Base-by-base conservation (phyloP, 2,888 invertebrate genomes). In the Capitulum mitella region DNA sequence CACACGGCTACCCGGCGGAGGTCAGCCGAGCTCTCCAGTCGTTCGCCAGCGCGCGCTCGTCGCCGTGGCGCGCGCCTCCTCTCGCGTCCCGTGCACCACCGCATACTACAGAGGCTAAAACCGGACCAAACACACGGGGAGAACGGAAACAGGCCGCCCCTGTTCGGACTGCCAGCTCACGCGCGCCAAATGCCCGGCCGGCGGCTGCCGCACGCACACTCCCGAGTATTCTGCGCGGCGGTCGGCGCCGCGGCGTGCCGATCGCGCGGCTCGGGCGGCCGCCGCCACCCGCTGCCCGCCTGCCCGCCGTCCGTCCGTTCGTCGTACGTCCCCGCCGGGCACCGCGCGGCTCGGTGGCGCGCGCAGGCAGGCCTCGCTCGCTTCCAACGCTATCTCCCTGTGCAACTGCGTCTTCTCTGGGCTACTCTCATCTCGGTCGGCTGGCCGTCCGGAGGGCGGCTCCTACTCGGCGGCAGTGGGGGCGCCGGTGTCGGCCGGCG, bases 71-170 rank as follows among this genome's bases (percentile, higher is more conserved):
- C 3, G n/a, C 58, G 58, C 29, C 29, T 29, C n/a, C 58, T 29
- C 70, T 3, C 29, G 12, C 58, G n/a, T n/a, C n/a, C n/a, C 40
- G 26, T 70, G 70, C 37, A 26, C 70, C 40, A 40, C 40, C 70
- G 26, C 40, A 40, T 70, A 8, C 70, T 70, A 40, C 37, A 40
- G 37, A 70, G 70, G 70, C 70, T 70, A 76, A 76, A 76, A 76
- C 43, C 43, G 32, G 76, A 76, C 76, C 12, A 76, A 43, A 76
- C 48, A 76, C 75, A 75, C 48, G 46, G 76, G 32, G 76, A 76
- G 48, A 75, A 75, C 76, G 76, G 76, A 76, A 70, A 70, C 26
- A n/a, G 37, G 40, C 70, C 26, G 37, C 37, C 26, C 70, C 70
- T 26, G 70, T 37, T 6, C 37, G 26, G 19, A 34, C 32, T 16